Evolutionary conservation across 1,140 invertebrate species (phyloP), one percentile per base, ranked within the genome.

Genomic region (Drosophila elegans): DNA sequence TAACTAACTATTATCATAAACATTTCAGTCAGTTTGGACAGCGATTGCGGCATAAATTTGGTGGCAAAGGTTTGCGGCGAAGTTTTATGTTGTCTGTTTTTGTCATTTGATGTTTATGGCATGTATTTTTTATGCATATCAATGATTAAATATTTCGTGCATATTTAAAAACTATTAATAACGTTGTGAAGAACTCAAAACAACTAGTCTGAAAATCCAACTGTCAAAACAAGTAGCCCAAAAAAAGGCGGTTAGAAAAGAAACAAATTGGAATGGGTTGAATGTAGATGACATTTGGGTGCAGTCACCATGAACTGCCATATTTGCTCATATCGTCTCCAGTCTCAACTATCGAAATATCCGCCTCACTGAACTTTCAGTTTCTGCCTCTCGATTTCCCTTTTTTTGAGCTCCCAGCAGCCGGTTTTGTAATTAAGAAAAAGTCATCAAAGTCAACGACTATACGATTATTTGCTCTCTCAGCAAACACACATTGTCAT

Each of bases 401-500:
- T 16, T 11, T 16, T 68, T 73, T 61, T 51, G 59, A 80, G 32
- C 27, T 10, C n/a, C n/a, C 9, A 16, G 9, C 29, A 25, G 34
- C 80, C 78, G 74, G 85, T 80, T 78, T 84, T 80, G 84, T 89
- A 89, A 89, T 89, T 89, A 89, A 89, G 84, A 78, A 72, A 89
- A 90, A 80, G 80, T 89, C 85, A 89, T 89, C 84, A 84, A 80
- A 89, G 84, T 89, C 84, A 89, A 89, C 84, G 88, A 55, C 64
- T 69, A 54, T 38, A 46, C 66, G 67, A 56, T 71, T 71, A 71
- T 71, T 71, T 71, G 64, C 67, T 71, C 67, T 71, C 56, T 71
- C 68, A 49, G 68, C 64, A 71, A 71, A 71, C 44, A 72, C 41
- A 71, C 66, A 49, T 46, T 78, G 79, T 89, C 80, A 89, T 84